These are phyloP conservation scores for Zaprionus ornatus DNA, from an alignment of 1,140 invertebrate genomes.

Conservation along the genomic window DNA sequence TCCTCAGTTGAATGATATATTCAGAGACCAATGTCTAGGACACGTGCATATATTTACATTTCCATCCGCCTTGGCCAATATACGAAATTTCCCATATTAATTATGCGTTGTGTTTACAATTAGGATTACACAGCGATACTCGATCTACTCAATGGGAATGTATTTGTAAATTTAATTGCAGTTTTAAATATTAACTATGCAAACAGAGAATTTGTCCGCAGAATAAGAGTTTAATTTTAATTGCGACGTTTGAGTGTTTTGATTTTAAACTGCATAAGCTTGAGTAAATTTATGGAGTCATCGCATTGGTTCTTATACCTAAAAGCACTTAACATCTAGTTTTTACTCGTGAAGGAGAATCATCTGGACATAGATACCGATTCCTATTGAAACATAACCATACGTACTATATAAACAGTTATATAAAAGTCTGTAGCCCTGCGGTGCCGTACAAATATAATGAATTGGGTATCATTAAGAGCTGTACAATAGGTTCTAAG, in stretches of 20 bases:
- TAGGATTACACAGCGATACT: conserved; percentile 52
- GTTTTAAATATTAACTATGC: conserved; percentile 48
- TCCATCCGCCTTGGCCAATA: conserved; percentile 61
- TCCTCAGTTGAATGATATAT: not conserved
- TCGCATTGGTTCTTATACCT: conserved; percentile 27
- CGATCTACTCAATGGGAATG: not conserved
- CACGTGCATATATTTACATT: conserved; percentile 67
- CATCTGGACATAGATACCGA: too few relatives aligned
- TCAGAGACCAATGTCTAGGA: not conserved
- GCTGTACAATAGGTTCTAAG: not conserved
- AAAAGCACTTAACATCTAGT: conserved; percentile 59
- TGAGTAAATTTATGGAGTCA: not conserved
- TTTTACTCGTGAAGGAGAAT: too few relatives aligned
- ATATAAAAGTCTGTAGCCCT: conserved; percentile 14
- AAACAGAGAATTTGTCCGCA: conserved; percentile 17
- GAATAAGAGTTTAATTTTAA: conserved; percentile 12
- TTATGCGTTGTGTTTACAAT: conserved; percentile 69
- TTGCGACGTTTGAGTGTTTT: not conserved
- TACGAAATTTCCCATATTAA: conserved; percentile 64
- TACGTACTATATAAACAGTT: too few relatives aligned
- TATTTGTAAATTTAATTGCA: conserved; percentile 29
- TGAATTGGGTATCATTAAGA: conserved; percentile 27
- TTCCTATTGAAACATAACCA: too few relatives aligned
- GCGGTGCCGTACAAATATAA: conserved; percentile 51
- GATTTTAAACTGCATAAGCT: not conserved